Evolutionary conservation across 2,797 vertebrate genomes (phyloP).

Genomic region (Eospalax fontanierii): DNA sequence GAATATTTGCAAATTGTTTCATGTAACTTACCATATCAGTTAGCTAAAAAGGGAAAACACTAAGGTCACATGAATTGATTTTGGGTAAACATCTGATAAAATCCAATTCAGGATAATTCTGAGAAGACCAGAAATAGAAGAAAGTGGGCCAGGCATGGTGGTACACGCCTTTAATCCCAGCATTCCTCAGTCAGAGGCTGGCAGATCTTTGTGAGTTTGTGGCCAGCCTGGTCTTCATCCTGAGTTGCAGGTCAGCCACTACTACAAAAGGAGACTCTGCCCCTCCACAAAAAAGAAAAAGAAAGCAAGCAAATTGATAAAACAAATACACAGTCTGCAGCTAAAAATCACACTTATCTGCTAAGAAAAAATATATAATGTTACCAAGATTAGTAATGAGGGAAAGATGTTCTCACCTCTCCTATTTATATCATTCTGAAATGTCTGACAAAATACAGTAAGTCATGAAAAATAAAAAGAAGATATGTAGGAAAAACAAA

Average conservation of each 20-base stretch:
- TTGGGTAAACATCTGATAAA: not conserved
- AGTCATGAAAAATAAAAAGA: not conserved
- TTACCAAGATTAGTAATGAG: not conserved
- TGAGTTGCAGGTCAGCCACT: too few species aligned
- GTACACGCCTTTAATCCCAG: too few species aligned
- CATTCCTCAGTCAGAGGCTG: too few species aligned
- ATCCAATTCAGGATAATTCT: not conserved
- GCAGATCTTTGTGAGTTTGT: too few species aligned
- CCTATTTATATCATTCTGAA: not conserved
- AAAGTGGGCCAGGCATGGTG: too few species aligned
- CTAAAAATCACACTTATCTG: not conserved
- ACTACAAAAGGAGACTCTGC: too few species aligned
- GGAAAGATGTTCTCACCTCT: not conserved
- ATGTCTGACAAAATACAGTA: not conserved
- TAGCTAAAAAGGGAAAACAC: not conserved
- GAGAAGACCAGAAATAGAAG: too few species aligned
- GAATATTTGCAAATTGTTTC: not conserved
- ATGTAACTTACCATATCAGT: not conserved
- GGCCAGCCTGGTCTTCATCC: too few species aligned
- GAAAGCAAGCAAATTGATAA: not conserved
- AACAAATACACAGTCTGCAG: not conserved
- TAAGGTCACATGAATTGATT: not conserved
- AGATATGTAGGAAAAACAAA: not conserved
- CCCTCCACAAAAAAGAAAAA: too few species aligned
- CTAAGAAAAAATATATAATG: not conserved